Evolutionary conservation across 2,888 invertebrate species (phyloP).

Genomic region (Diadegma fenestrale): DNA sequence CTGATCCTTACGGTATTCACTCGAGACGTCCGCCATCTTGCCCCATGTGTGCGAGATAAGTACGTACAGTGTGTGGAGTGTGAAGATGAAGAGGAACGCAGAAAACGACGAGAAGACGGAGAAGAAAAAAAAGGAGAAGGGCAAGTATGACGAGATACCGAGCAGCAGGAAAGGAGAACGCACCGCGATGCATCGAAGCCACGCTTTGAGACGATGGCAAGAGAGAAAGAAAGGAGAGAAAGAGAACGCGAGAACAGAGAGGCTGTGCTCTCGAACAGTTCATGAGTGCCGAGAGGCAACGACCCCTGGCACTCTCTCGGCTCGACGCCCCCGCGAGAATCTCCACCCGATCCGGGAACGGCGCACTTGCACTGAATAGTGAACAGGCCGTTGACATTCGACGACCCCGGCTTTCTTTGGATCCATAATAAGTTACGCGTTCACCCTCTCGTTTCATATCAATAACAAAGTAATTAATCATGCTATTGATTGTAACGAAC

Average conservation of each 20-base stretch:
- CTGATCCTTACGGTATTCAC: constrained; percentile 59
- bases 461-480: constrained; percentile 13
- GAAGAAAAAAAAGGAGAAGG: constrained; percentile 3
- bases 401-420: constrained; percentile 46
- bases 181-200: constrained; percentile 18
- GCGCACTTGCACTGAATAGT: constrained; percentile 83
- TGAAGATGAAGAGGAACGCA: constrained; percentile 15
- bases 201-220: constrained; percentile 11
- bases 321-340: constrained; percentile 75
- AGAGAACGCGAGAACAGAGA: constrained; percentile 65
- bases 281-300: constrained; percentile 79
- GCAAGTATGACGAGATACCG: constrained; percentile 12
- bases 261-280: constrained; percentile 66
- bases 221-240: constrained; percentile 32
- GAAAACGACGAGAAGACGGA: neutral
- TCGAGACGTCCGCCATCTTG: constrained; percentile 17
- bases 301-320: constrained; percentile 78
- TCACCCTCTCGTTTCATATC: constrained; percentile 14
- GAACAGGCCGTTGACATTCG: constrained; percentile 82
- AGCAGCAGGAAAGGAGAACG: neutral
- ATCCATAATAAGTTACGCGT: neutral
- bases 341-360: constrained; percentile 72
- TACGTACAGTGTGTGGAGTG: constrained; percentile 4
- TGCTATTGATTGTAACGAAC: neutral
- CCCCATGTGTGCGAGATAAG: constrained; percentile 15